phyloP scores from a whole-genome alignment of 1,140 invertebrate species.

The Aporrectodea caliginosa region DNA sequence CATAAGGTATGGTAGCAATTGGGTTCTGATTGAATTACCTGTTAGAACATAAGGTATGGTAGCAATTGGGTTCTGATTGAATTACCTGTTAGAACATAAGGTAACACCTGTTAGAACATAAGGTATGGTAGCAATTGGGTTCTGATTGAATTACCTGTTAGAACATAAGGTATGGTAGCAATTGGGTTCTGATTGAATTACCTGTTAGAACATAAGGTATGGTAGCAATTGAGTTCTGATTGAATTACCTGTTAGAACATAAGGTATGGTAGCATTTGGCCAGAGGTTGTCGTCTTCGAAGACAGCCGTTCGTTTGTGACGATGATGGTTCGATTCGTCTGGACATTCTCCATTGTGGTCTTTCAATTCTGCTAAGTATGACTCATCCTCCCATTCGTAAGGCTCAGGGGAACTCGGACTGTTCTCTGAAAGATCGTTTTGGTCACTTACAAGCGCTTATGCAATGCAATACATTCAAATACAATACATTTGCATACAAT shows the following conservation, averaged over 20 bases:
- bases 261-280: conserved; percentile 10
- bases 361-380: not conserved
- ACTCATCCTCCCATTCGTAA: not conserved
- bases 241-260: conserved; percentile 5
- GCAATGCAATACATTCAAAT: too few species aligned
- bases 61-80: not conserved
- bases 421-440: too few species aligned
- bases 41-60: too few species aligned
- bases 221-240: not conserved
- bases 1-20: too few species aligned
- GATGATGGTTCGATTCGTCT: not conserved
- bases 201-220: conserved; percentile 13
- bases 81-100: not conserved
- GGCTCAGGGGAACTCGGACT: not conserved
- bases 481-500: not conserved
- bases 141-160: too few species aligned
- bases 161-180: not conserved
- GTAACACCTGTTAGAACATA: not conserved
- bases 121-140: not conserved
- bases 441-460: too few species aligned
- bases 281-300: conserved; percentile 21
- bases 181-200: conserved; percentile 1
- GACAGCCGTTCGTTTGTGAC: conserved; percentile 13
- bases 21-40: too few species aligned
- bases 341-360: not conserved